These are phyloP conservation scores for Acinonyx jubatus DNA, from an alignment of 2,113 vertebrate species.

Conservation along the genomic window DNA sequence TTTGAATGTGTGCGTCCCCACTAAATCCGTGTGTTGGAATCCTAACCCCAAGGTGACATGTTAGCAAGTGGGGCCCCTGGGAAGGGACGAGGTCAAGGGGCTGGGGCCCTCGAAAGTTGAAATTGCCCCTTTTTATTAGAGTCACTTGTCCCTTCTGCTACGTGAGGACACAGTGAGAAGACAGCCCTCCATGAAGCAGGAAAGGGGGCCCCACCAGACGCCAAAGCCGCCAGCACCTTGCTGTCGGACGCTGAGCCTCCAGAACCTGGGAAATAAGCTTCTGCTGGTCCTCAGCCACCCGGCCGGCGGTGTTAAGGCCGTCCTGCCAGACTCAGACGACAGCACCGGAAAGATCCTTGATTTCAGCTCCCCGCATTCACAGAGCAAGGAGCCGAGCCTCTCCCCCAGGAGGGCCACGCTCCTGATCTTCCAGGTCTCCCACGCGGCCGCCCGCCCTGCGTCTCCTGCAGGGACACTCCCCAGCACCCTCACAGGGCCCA, in stretches of 20 bases:
- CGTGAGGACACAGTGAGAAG: too few relatives aligned
- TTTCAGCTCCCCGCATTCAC: not conserved
- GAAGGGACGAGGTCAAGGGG: not conserved
- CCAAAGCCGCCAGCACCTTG: accelerated
- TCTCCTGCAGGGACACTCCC: accelerated
- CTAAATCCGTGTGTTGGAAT: accelerated
- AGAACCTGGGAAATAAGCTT: too few relatives aligned
- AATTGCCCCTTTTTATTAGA: too few relatives aligned
- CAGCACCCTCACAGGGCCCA: accelerated
- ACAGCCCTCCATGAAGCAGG: not conserved
- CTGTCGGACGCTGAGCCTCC: not conserved
- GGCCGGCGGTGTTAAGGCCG: accelerated
- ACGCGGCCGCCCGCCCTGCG: accelerated
- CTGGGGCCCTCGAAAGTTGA: not conserved
- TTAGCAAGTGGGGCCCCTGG: not conserved
- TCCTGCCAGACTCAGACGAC: accelerated
- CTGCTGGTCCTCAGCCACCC: accelerated
- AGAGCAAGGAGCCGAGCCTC: too few relatives aligned
- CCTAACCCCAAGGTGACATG: accelerated
- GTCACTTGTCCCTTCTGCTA: not conserved
- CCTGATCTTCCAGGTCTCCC: not conserved
- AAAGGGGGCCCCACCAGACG: too few relatives aligned
- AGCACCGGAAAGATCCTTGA: not conserved
- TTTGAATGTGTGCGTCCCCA: not conserved
- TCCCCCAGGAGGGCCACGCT: accelerated